These are phyloP conservation scores for Phrynocephalus forsythii DNA, from an alignment of 2,797 vertebrate genomes.

Conservation along the genomic window DNA sequence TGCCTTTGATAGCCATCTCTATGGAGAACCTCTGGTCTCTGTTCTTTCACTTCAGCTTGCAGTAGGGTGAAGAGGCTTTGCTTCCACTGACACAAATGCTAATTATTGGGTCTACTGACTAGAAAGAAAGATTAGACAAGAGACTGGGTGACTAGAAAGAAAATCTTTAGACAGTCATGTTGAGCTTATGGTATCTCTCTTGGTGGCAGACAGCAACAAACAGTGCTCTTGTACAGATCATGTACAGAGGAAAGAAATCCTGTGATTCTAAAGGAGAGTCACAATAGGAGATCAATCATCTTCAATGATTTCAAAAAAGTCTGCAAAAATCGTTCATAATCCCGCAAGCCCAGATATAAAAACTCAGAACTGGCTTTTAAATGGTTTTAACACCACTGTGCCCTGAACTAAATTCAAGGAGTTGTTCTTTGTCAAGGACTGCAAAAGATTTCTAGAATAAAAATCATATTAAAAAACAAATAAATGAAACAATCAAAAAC, in stretches of 20 bases:
- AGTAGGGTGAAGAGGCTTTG: background rate
- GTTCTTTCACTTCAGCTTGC: background rate
- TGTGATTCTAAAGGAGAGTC: background rate
- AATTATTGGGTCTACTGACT: constrained; percentile 10
- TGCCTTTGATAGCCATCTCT: background rate
- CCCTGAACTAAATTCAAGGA: too few relatives aligned
- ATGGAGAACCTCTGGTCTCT: constrained; percentile 1
- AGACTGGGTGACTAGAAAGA: constrained; percentile 26
- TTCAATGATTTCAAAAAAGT: background rate
- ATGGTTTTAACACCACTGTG: background rate
- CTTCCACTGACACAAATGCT: fast-evolving
- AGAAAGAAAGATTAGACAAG: constrained; percentile 21
- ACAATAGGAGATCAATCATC: background rate
- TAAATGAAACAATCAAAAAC: too few relatives aligned
- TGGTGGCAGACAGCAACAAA: background rate
- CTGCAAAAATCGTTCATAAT: background rate
- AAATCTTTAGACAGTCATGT: constrained; percentile 23
- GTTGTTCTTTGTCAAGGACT: background rate
- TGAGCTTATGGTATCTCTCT: background rate
- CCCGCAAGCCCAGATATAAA: background rate
- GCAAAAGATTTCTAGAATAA: background rate
- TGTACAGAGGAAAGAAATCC: background rate
- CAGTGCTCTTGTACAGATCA: fast-evolving
- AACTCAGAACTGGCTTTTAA: background rate
- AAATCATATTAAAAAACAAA: too few relatives aligned